Percentiles rank a stretch among this genome's conserved stretches.
These are phyloP conservation scores for Ophioninae sp. DNA, from an alignment of 2,888 invertebrate species.

Conservation along the genomic window DNA sequence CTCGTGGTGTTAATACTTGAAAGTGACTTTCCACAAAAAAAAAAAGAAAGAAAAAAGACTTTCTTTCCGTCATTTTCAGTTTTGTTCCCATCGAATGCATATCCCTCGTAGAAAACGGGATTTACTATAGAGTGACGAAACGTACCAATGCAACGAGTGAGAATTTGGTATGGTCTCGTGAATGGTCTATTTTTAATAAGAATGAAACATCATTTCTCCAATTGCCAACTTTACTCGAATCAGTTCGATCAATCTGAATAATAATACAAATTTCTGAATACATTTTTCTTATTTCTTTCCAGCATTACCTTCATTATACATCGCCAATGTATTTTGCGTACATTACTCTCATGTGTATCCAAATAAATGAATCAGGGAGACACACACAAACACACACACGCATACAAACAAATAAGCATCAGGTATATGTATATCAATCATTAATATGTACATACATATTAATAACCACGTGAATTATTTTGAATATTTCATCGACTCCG, in stretches of 20 bases:
- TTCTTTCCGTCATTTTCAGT: neutral
- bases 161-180: slow-evolving; percentile 10
- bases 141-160: slow-evolving; percentile 16
- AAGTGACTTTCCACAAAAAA: slow-evolving; percentile 17
- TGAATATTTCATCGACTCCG: slow-evolving; percentile 27
- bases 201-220: slow-evolving; percentile 6
- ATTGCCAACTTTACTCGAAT: slow-evolving; percentile 12
- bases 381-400: slow-evolving; percentile 12
- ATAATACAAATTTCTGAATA: slow-evolving; percentile 8
- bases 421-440: slow-evolving; percentile 31
- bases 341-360: slow-evolving; percentile 32
- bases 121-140: neutral
- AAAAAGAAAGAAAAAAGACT: neutral
- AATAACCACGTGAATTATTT: slow-evolving; percentile 55
- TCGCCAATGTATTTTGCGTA: slow-evolving; percentile 43
- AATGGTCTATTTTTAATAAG: slow-evolving; percentile 8
- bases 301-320: slow-evolving; percentile 31
- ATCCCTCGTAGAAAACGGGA: slow-evolving; percentile 7
- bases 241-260: neutral
- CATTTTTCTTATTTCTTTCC: slow-evolving; percentile 3
- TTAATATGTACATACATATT: slow-evolving; percentile 54
- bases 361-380: neutral
- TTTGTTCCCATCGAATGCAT: slow-evolving; percentile 6
- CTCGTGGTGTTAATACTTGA: slow-evolving; percentile 12
- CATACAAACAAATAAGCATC: slow-evolving; percentile 10